These are phyloP conservation scores for Neoaliturus tenellus DNA, from an alignment of 2,888 invertebrate species.

Conservation along the genomic window DNA sequence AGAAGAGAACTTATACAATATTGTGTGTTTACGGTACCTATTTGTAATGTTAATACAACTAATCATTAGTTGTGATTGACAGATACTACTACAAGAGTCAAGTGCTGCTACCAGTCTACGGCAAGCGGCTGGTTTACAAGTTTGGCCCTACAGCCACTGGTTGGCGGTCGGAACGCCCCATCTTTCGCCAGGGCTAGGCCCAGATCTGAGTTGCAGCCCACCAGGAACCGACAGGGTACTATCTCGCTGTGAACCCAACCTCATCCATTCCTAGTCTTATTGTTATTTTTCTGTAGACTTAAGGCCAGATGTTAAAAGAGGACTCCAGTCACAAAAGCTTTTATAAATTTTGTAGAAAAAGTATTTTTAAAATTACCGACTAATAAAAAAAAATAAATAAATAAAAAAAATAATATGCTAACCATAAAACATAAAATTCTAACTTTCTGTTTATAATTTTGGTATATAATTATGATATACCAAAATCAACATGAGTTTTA, in stretches of 20 bases:
- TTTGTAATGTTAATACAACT: not conserved
- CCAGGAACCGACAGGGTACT: not conserved
- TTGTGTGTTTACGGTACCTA: too few relatives aligned
- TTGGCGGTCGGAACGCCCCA: conserved; percentile 82
- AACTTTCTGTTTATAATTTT: too few relatives aligned
- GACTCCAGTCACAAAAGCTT: too few relatives aligned
- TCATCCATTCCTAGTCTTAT: conserved; percentile 26
- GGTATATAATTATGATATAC: too few relatives aligned
- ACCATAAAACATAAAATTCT: too few relatives aligned
- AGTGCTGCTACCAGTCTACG: conserved; percentile 85
- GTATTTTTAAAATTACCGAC: too few relatives aligned
- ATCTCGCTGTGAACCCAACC: not conserved
- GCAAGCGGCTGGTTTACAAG: conserved; percentile 86
- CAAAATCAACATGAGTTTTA: too few relatives aligned
- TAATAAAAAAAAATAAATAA: too few relatives aligned
- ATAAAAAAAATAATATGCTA: too few relatives aligned
- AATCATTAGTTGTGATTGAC: conserved; percentile 62
- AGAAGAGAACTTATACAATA: too few relatives aligned
- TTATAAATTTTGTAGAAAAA: too few relatives aligned
- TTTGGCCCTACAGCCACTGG: conserved; percentile 88
- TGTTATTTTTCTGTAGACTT: conserved; percentile 8
- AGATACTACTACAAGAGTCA: conserved; percentile 89
- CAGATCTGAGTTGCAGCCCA: not conserved
- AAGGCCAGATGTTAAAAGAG: conserved; percentile 6
- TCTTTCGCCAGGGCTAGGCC: conserved; percentile 68